Conservation (phyloP, 1,140 invertebrate genomes). For the Drosophila sulfurigaster region DNA sequence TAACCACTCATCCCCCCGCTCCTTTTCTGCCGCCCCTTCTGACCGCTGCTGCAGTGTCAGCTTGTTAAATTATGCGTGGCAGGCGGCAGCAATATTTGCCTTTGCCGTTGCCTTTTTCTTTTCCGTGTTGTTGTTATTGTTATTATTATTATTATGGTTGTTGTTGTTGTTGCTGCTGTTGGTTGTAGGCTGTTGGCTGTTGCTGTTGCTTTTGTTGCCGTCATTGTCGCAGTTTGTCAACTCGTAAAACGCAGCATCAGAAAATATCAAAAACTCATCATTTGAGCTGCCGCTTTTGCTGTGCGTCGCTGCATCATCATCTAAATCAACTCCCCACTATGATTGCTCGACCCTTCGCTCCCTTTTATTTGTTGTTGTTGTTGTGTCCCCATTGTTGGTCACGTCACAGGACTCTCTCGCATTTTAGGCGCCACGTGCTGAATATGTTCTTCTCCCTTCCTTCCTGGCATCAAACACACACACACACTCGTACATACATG, state of each 20-base stretch:
- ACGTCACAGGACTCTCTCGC: constrained; percentile 29
- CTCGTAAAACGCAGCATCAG: constrained; percentile 65
- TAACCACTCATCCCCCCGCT: too few relatives aligned
- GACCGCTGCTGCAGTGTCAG: constrained; percentile 1
- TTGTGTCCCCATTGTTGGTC: constrained; percentile 13
- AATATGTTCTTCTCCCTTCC: neutral
- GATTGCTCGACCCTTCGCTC: too few relatives aligned
- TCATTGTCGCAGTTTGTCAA: constrained; percentile 59
- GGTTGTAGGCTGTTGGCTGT: neutral
- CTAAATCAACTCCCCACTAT: constrained; percentile 41
- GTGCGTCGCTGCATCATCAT: constrained; percentile 30
- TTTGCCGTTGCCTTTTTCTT: constrained; percentile 16
- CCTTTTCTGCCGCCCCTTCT: too few relatives aligned
- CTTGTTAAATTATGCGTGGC: constrained; percentile 74
- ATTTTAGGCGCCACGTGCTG: constrained; percentile 22
- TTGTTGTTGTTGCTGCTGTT: neutral
- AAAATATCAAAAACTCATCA: constrained; percentile 43
- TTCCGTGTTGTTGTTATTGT: neutral
- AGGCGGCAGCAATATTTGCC: constrained; percentile 27
- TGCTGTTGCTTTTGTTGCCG: constrained; percentile 18
- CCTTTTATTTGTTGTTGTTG: too few relatives aligned
- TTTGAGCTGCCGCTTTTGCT: constrained; percentile 15
- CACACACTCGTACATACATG: neutral
- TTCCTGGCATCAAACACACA: neutral
- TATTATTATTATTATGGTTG: constrained; percentile 4